Evolutionary conservation across 2,113 vertebrate species (phyloP).

Genomic region (Noturus placidus): DNA sequence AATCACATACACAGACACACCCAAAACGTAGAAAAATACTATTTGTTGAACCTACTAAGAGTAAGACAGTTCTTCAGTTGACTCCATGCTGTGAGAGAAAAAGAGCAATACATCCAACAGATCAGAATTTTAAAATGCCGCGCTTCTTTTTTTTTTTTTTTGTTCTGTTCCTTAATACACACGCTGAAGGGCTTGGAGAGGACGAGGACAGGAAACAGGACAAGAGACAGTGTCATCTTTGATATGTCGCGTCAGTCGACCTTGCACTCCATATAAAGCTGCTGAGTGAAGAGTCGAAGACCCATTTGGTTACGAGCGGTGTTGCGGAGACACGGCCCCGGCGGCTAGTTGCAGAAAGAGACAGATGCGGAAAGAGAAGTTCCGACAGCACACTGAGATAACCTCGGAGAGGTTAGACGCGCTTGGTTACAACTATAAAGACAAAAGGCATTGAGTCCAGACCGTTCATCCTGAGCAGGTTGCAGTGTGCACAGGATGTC

Average conservation of each 20-base stretch:
- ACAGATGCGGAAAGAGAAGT: conserved; percentile 70
- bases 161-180: conserved; percentile 96
- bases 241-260: conserved; percentile 94
- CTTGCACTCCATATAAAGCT: conserved; percentile 88
- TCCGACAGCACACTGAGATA: conserved; percentile 47
- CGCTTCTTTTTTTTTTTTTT: conserved; percentile 57
- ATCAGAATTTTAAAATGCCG: conserved; percentile 86
- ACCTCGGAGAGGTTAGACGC: conserved; percentile 24
- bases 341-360: conserved; percentile 85
- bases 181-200: conserved; percentile 87
- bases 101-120: conserved; percentile 93
- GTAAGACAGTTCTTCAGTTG: conserved; percentile 94
- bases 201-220: conserved; percentile 59
- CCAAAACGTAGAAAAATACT: conserved; percentile 99
- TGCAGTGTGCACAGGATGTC: conserved; percentile 81
- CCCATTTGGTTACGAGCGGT: conserved; percentile 74
- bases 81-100: conserved; percentile 99
- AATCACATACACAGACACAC: conserved; percentile 91
- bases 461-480: conserved; percentile 77
- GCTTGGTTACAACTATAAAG: conserved; percentile 37
- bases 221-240: conserved; percentile 92
- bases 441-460: conserved; percentile 45
- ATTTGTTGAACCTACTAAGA: conserved; percentile 97
- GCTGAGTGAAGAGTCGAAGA: conserved; percentile 75
- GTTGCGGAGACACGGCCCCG: conserved; percentile 81